Conservation (phyloP, 1,140 invertebrate species). For the Phocides pigmalion region DNA sequence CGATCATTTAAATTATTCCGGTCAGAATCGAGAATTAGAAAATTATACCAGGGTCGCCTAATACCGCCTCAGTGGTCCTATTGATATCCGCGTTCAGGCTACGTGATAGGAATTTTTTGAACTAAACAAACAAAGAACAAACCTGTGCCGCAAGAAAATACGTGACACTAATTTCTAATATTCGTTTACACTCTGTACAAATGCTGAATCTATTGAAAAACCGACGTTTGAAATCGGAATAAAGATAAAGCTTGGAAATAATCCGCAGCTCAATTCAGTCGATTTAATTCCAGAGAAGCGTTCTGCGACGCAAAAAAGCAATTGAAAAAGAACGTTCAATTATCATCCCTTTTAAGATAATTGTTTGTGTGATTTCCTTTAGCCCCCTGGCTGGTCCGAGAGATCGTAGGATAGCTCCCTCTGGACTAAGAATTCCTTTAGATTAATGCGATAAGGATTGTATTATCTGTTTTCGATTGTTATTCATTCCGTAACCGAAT, state of each 20-base stretch:
- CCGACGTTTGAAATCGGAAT: slow-evolving; percentile 14
- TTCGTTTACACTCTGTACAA: slow-evolving; percentile 33
- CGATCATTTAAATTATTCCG: slow-evolving; percentile 28
- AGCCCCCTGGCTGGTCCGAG: slow-evolving; percentile 18
- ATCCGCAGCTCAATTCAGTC: slow-evolving; percentile 6
- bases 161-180: slow-evolving; percentile 51
- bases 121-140: slow-evolving; percentile 48
- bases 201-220: slow-evolving; percentile 28
- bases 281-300: slow-evolving; percentile 11
- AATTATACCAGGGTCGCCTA: slow-evolving; percentile 50
- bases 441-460: slow-evolving; percentile 23
- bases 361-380: slow-evolving; percentile 51
- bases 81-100: slow-evolving; percentile 46
- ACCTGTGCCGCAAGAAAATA: slow-evolving; percentile 48
- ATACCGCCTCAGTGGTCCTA: slow-evolving; percentile 46
- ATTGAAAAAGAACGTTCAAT: slow-evolving; percentile 35
- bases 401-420: slow-evolving; percentile 35
- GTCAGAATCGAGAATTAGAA: slow-evolving; percentile 34
- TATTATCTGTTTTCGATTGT: slow-evolving; percentile 22
- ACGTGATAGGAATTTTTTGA: slow-evolving; percentile 49
- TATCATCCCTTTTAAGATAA: slow-evolving; percentile 51
- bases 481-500: slow-evolving; percentile 19
- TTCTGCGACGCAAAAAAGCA: slow-evolving; percentile 16
- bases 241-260: slow-evolving; percentile 16
- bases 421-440: slow-evolving; percentile 29